Evolutionary conservation across 2,113 vertebrate species (phyloP), one percentile per base, ranked within the genome.

Genomic region (Ondatra zibethicus): DNA sequence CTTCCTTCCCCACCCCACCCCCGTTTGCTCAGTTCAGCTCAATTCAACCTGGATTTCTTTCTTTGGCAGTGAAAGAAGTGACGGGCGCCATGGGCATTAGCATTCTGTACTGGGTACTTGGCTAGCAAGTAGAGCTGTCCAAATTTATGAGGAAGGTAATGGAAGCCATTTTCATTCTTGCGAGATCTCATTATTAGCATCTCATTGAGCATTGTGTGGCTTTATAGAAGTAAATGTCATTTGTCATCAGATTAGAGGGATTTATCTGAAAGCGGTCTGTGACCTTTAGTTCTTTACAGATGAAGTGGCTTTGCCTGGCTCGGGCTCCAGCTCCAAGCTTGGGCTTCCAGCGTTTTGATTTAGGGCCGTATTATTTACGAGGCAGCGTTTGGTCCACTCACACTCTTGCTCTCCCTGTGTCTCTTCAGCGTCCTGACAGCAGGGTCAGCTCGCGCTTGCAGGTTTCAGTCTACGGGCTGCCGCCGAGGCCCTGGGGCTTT

Each of bases 141-240:
- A 95, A 39, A 88, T 76, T 58, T 80, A 45, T 42, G 86, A 90
- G 66, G 33, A 29, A 33, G 29, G 58, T 93, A 76, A 89, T 78
- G 65, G 75, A 80, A 93, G 25, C 91, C 21, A 50, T 78, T 96
- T 92, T 96, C 58, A 70, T 92, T 95, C 70, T 94, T 81, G 7
- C 70, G 78, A 85, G 58, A 47, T 72, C 14, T 75, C 31, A 42
- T 92, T 95, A 80, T 88, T 91, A 89, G 45, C 75, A 58, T 82
- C 91, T 92, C 72, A 76, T 55, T 92, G 61, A 75, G 78, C 87
- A 80, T 39, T 55, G 27, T 86, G 55, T 88, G 80, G 85, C 70
- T 96, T 89, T 70, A 76, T 50, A 95, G 89, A 78, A 85, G 73
- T 84, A 95, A 96, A 96, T 91, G 82, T 85, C 50, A 93, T 91